These are phyloP conservation scores for Puma concolor DNA, from an alignment of 2,113 vertebrate genomes.

Conservation along the genomic window DNA sequence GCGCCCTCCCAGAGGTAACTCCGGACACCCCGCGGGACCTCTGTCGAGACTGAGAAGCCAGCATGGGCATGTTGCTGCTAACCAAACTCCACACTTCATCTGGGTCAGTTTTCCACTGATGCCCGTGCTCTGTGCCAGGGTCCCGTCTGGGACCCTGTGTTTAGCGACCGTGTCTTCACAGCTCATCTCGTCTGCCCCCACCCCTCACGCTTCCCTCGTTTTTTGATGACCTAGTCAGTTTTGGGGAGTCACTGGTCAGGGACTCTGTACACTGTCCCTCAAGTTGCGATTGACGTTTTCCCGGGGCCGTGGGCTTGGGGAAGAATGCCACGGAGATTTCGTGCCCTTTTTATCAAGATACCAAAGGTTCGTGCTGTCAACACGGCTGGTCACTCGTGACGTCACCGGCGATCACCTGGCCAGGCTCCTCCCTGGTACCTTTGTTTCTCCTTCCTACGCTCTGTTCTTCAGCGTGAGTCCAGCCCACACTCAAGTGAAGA, in stretches of 20 bases:
- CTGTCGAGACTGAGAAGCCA: background rate
- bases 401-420: background rate
- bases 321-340: background rate
- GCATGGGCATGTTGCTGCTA: background rate
- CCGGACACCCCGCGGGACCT: fast-evolving
- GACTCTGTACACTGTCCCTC: background rate
- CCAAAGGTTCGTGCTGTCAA: background rate
- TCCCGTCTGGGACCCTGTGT: background rate
- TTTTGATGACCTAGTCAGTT: background rate
- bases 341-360: background rate
- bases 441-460: background rate
- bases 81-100: background rate
- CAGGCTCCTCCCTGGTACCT: background rate
- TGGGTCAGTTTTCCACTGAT: background rate
- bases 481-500: background rate
- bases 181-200: background rate
- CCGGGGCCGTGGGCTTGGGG: background rate
- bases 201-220: background rate
- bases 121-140: background rate
- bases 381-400: too few species aligned
- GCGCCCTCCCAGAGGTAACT: fast-evolving
- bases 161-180: too few species aligned
- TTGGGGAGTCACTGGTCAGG: background rate
- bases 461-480: background rate
- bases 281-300: background rate